Percentiles rank a stretch among this genome's conserved stretches.
Evolutionary conservation across 1,140 invertebrate species (phyloP).

Genomic region (Aphaenogaster rudis): DNA sequence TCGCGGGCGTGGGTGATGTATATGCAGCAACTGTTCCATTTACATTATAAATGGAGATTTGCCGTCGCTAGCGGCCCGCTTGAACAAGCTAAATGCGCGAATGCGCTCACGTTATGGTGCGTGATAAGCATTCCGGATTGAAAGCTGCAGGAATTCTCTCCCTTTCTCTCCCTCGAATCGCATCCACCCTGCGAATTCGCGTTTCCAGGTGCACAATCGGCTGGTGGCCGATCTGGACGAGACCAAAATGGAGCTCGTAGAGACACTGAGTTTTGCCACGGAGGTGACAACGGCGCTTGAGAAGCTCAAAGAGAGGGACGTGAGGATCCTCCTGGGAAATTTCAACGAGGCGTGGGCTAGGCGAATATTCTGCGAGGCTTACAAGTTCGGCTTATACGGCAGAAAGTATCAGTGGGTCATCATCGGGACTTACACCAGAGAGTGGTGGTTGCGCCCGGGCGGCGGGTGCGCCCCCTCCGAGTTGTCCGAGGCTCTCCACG

Average conservation of each 20-base stretch:
- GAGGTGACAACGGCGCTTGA: constrained; percentile 94
- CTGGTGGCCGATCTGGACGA: constrained; percentile 96
- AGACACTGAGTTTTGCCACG: constrained; percentile 97
- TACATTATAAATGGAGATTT: constrained; percentile 63
- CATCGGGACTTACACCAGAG: constrained; percentile 93
- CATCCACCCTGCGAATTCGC: neutral
- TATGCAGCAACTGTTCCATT: constrained; percentile 50
- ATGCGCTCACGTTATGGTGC: constrained; percentile 26
- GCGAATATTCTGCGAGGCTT: constrained; percentile 97
- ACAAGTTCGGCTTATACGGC: constrained; percentile 95
- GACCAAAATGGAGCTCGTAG: constrained; percentile 93
- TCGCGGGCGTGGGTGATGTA: constrained; percentile 42
- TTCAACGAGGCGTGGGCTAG: constrained; percentile 98
- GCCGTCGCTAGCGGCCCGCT: constrained; percentile 36
- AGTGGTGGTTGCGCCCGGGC: constrained; percentile 91
- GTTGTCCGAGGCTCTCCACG: constrained; percentile 94
- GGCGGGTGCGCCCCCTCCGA: constrained; percentile 92
- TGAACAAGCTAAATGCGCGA: constrained; percentile 53
- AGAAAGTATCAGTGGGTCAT: constrained; percentile 99
- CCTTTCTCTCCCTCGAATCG: neutral
- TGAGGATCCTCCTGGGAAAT: constrained; percentile 98
- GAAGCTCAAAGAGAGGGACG: constrained; percentile 97
- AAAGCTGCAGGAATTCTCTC: neutral
- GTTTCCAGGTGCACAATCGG: constrained; percentile 94
- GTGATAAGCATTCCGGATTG: constrained; percentile 42